Base-by-base conservation (phyloP, 2,797 vertebrate genomes). In the Gadopsis marmoratus region DNA sequence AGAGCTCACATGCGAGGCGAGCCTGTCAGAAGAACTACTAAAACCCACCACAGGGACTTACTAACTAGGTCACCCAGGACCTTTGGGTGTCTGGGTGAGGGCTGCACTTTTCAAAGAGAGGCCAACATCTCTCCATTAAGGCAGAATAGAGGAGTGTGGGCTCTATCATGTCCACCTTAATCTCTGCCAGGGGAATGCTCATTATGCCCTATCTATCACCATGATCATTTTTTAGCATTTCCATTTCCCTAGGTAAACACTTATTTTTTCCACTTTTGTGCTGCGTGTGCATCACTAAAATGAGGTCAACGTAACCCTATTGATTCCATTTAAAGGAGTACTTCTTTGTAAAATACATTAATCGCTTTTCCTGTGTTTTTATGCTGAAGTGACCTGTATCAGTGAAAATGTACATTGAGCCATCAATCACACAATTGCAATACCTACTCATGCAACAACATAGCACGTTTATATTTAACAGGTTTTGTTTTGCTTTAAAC, bases 31-130 rank as follows among this genome's bases (percentile, higher is more conserved):
- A 70, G 82, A 87, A 82, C 84, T 83, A 54, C 82, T 83, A 71
- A 91, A 91, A 88, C 81, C 81, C 88, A 92, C 89, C 86, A 76
- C 82, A 70, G 86, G 90, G 91, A 88, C 85, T 74, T 55, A 72
- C 91, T 92, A 94, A 93, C 88, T 94, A 91, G 94, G 94, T 94
- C 93, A 92, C 73, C 47, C 53, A 88, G 78, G 92, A 86, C 90
- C 93, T 88, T 80, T 87, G 87, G 91, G 86, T 86, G 85, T 90
- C 85, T 91, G 78, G 56, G 74, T 79, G 87, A 90, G 85, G 16
- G 8, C 80, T 88, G 83, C 74, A 89, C 85, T 88, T 89, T 90
- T 91, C 81, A 82, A 83, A 89, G 85, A 80, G 79, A 77, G 76
- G 78, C 74, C 74, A 86, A 81, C 74, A 81, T 86, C 73, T 73